These are phyloP conservation scores for Branchipolynoe longqiensis DNA, from an alignment of 2,888 invertebrate genomes.

Conservation along the genomic window DNA sequence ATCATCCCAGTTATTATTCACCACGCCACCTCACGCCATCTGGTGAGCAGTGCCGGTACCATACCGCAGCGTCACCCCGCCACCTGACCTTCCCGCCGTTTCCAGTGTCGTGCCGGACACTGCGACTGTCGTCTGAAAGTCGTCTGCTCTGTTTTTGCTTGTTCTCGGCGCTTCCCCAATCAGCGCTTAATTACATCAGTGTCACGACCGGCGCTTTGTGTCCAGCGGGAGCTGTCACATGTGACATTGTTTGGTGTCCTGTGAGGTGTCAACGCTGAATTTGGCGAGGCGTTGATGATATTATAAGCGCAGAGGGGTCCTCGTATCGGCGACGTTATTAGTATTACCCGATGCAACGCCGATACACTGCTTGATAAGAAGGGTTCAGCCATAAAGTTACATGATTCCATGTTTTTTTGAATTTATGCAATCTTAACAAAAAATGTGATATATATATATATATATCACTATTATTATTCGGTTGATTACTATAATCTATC, in stretches of 20 bases:
- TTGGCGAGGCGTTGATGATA: too few species aligned
- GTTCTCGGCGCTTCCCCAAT: constrained; percentile 4
- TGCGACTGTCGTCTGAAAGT: background rate
- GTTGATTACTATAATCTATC: too few species aligned
- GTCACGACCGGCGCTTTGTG: constrained; percentile 14
- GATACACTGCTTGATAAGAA: too few species aligned
- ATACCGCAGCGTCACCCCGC: constrained; percentile 3
- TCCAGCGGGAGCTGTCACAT: constrained; percentile 16
- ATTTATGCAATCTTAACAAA: too few species aligned
- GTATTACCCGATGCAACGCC: too few species aligned
- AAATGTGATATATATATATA: too few species aligned
- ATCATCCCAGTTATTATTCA: constrained; percentile 33
- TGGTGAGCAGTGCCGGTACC: constrained; percentile 24
- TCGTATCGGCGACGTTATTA: too few species aligned
- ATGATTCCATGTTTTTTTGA: too few species aligned
- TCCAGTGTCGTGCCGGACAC: background rate
- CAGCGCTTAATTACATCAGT: constrained; percentile 21
- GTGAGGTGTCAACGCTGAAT: too few species aligned
- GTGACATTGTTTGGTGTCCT: constrained; percentile 43
- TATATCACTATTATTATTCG: too few species aligned
- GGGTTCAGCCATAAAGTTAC: too few species aligned
- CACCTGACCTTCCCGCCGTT: background rate
- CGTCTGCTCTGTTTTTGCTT: background rate
- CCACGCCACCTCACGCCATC: constrained; percentile 15
- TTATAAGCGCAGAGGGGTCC: too few species aligned